A percentile compares a stretch with the other conserved stretches of the same genome.
Evolutionary conservation across 2,888 invertebrate species (phyloP).

Genomic region (Eupithecia inturbata): DNA sequence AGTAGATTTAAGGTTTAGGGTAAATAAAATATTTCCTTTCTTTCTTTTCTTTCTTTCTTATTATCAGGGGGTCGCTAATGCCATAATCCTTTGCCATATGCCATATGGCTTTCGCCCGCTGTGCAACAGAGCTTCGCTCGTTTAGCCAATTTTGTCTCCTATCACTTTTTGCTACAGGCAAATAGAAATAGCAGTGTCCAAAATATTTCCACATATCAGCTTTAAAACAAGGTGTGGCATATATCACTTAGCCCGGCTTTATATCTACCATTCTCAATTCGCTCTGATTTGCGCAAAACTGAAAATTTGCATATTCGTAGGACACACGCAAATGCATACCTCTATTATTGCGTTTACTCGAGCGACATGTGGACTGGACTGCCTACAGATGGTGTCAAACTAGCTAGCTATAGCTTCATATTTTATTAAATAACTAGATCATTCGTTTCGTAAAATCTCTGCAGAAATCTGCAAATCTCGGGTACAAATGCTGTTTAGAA

Average conservation of each 20-base stretch:
- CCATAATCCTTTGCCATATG: too few relatives aligned
- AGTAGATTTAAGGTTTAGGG: too few relatives aligned
- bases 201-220: conserved; percentile 19
- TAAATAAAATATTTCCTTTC: too few relatives aligned
- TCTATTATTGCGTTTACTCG: conserved; percentile 16
- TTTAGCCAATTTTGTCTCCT: too few relatives aligned
- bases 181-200: not conserved
- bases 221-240: conserved; percentile 23
- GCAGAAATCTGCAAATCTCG: not conserved
- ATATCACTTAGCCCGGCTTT: conserved; percentile 18
- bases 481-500: not conserved
- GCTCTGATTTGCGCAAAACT: conserved; percentile 35
- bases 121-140: too few relatives aligned
- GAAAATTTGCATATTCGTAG: conserved; percentile 40
- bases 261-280: conserved; percentile 32
- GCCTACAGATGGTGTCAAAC: conserved; percentile 22
- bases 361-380: conserved; percentile 25
- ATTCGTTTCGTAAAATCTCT: not conserved
- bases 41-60: too few relatives aligned
- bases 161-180: not conserved
- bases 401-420: conserved; percentile 1
- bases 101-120: too few relatives aligned
- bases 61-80: too few relatives aligned
- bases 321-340: conserved; percentile 35
- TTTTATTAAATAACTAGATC: not conserved